Conservation (phyloP, 2,888 invertebrate species). For the Tetropium fuscum region DNA sequence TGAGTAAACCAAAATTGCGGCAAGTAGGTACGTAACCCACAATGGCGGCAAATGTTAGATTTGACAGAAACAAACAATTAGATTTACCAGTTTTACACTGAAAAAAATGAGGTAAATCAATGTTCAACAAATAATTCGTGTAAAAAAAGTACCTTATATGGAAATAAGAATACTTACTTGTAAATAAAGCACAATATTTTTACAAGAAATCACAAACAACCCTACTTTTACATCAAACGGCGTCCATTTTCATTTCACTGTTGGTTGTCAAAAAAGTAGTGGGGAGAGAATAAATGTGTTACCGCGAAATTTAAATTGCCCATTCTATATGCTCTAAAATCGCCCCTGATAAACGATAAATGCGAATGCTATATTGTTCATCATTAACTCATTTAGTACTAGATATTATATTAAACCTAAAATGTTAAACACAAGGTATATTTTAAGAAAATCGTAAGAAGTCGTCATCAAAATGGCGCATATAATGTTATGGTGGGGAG, state of each 20-base stretch:
- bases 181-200: constrained; percentile 10
- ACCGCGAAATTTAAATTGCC: constrained; percentile 27
- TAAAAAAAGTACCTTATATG: not conserved
- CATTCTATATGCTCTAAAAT: not conserved
- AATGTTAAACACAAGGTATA: too few species aligned
- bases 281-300: constrained; percentile 7
- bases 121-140: not conserved
- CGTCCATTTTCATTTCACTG: constrained; percentile 34
- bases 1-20: constrained; percentile 10
- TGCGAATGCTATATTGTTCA: too few species aligned
- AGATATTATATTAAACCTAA: too few species aligned
- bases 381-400: too few species aligned
- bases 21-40: constrained; percentile 3
- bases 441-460: not conserved
- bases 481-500: constrained; percentile 11
- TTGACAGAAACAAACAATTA: constrained; percentile 31
- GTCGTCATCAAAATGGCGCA: constrained; percentile 27
- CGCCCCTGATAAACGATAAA: not conserved
- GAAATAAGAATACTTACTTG: constrained; percentile 23
- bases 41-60: constrained; percentile 31
- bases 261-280: constrained; percentile 31
- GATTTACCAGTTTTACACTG: constrained; percentile 14
- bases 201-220: constrained; percentile 26
- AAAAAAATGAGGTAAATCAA: not conserved
- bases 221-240: constrained; percentile 31